Evolutionary conservation across 2,888 invertebrate genomes (phyloP), one percentile per base, ranked within the genome.

Genomic region (Drepanosiphum platanoidis): DNA sequence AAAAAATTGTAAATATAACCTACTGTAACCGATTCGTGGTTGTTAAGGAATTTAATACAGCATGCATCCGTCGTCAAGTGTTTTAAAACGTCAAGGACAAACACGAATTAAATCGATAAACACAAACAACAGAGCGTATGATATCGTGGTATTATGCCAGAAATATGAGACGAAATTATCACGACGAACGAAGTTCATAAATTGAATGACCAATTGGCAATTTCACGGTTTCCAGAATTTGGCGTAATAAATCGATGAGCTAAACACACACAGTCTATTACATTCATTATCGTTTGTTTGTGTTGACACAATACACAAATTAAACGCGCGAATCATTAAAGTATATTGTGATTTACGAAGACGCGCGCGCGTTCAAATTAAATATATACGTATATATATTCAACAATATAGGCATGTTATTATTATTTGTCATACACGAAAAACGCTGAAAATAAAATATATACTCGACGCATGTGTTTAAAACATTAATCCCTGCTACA

Each of bases 61-160:
- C 58, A 77, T 36, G 61, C 36, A 77, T 77, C 61, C 27, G 36
- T 77, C 61, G 39, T 30, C 77, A 61, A 61, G 36, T 61, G 77
- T 77, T 64, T 64, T 64, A 36, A 77, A 78, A 64, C 39, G 39
- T 39, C 77, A 78, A 78, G 77, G 77, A 64, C 77, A 64, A 36
- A 64, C 39, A 22, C 30, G 22, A 64, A 78, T 64, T 78, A 64
- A 78, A 78, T 64, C 39, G 42, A 78, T 64, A 78, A 64, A 61
- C 13, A 61, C 36, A 74, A n/a, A 72, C 22, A 61, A 36, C 22
- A 61, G 58, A 36, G 36, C 34, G n/a, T 52, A 58, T 61, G 36
- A 46, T 15, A 77, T 11, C 58, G n/a, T 61, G 36, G 61, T 61
- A 4, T 61, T 27, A 15, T 75, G 30, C 61, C 39, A 77, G 36